Base-by-base conservation (phyloP, 1,140 invertebrate species). In the Bombus waltoni region DNA sequence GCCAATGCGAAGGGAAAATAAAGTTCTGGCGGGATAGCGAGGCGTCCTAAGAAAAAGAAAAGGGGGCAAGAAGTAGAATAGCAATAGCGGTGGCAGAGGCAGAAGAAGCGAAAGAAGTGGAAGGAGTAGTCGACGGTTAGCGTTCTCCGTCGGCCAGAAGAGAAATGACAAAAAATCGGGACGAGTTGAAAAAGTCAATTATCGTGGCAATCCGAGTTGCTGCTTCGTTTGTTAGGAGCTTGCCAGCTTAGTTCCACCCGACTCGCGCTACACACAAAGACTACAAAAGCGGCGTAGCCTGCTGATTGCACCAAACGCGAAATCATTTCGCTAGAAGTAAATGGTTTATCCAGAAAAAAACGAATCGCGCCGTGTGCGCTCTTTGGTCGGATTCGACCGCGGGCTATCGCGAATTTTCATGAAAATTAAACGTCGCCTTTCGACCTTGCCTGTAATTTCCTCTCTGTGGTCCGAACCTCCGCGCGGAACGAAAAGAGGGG, bases 161-260 rank as follows among this genome's bases (percentile, higher is more conserved):
- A 62, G 85, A n/a, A 76, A 70, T 28, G 83, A 73, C 53, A 65
- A 89, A 76, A 85, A 89, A 89, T 87, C 77, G 35, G 62, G 77
- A 85, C 79, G 71, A 84, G 88, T 89, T 78, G 81, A 90, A 90
- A 82, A 90, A 90, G 88, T 90, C 85, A 87, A 87, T 89, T 89
- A 89, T 89, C 76, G 79, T 72, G 70, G 76, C 77, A 65, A 83
- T 87, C 57, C 81, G n/a, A 68, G 62, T 83, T 77, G 65, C 75
- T 47, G n/a, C 72, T 42, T 62, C 72, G 72, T n/a, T 65, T 59
- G 35, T 38, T 22, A 62, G 77, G 62, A 71, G 53, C 66, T 82
- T 22, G 74, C 32, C 44, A 66, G 76, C 86, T 88, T 87, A 79
- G 68, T 32, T 35, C n/a, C 28, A n/a, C 53, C 32, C 35, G 65